These are phyloP conservation scores for Myrmecophaga tridactyla DNA, from an alignment of 2,113 vertebrate species.

Conservation along the genomic window DNA sequence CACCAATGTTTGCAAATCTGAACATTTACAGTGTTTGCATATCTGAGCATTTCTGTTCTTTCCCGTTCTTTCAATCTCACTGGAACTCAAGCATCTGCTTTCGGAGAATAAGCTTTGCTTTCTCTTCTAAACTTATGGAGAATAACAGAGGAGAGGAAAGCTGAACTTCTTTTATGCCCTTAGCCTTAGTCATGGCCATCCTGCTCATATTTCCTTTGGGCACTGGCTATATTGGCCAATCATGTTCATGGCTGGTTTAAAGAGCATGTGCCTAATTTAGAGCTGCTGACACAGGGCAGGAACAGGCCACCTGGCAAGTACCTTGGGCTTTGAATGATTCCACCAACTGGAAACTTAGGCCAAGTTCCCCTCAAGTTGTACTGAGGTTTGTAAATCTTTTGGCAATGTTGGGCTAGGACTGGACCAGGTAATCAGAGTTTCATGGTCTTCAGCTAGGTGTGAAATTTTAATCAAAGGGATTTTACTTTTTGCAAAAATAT, in stretches of 20 bases:
- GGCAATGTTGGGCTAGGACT: conserved; percentile 61
- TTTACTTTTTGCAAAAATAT: conserved; percentile 70
- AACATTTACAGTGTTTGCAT: conserved; percentile 7
- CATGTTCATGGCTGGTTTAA: conserved; percentile 66
- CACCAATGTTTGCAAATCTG: conserved; percentile 17
- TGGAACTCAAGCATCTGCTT: conserved; percentile 9
- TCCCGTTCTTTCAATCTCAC: neutral
- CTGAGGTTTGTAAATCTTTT: conserved; percentile 77
- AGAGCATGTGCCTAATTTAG: conserved; percentile 74
- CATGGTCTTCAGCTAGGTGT: conserved; percentile 74
- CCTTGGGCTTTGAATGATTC: conserved; percentile 71
- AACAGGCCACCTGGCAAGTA: conserved; percentile 73
- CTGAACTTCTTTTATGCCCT: neutral
- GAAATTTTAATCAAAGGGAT: conserved; percentile 78
- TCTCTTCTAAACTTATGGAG: neutral
- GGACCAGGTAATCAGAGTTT: conserved; percentile 73
- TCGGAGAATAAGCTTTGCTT: conserved; percentile 1
- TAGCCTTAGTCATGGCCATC: neutral
- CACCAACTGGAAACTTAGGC: conserved; percentile 64
- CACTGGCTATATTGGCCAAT: conserved; percentile 24
- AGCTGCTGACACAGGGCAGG: conserved; percentile 68
- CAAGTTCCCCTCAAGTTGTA: conserved; percentile 80
- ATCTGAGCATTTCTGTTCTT: conserved; percentile 51
- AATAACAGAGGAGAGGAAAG: neutral
- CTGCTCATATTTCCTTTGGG: conserved; percentile 63